These are phyloP conservation scores for Drosophila kambysellisi DNA, from an alignment of 2,888 invertebrate species.

Conservation along the genomic window DNA sequence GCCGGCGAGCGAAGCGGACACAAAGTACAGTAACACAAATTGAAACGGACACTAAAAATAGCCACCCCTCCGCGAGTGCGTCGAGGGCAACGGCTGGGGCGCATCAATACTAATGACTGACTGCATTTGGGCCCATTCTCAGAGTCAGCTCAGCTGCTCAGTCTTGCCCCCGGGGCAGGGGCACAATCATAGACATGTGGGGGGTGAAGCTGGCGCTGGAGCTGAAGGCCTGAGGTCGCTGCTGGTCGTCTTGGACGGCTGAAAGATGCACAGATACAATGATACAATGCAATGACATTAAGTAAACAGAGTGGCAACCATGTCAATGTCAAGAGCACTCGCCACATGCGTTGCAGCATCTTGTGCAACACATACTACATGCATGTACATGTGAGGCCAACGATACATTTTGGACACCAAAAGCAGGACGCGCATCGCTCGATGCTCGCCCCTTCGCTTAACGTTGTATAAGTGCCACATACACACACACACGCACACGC, in stretches of 20 bases:
- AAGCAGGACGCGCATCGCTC: slow-evolving; percentile 57
- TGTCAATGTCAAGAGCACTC: slow-evolving; percentile 79
- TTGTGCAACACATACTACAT: slow-evolving; percentile 17
- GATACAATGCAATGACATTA: slow-evolving; percentile 70
- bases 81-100: slow-evolving; percentile 66
- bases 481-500: slow-evolving; percentile 16
- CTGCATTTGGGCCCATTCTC: slow-evolving; percentile 15
- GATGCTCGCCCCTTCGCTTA: background rate
- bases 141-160: slow-evolving; percentile 9
- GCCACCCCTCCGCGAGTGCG: slow-evolving; percentile 71
- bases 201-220: background rate
- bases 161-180: slow-evolving; percentile 7
- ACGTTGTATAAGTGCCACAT: slow-evolving; percentile 35
- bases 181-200: background rate
- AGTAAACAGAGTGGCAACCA: slow-evolving; percentile 76
- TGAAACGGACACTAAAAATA: slow-evolving; percentile 83
- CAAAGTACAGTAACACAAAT: slow-evolving; percentile 76
- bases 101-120: slow-evolving; percentile 61
- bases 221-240: slow-evolving; percentile 6
- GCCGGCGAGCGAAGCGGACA: slow-evolving; percentile 41
- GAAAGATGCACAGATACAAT: slow-evolving; percentile 61
- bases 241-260: slow-evolving; percentile 38
- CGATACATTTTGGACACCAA: slow-evolving; percentile 67
- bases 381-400: slow-evolving; percentile 51
- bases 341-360: slow-evolving; percentile 60